Evolutionary conservation across 2,888 invertebrate genomes (phyloP), one percentile per base, ranked within the genome.

Genomic region (Seladonia tumulorum): DNA sequence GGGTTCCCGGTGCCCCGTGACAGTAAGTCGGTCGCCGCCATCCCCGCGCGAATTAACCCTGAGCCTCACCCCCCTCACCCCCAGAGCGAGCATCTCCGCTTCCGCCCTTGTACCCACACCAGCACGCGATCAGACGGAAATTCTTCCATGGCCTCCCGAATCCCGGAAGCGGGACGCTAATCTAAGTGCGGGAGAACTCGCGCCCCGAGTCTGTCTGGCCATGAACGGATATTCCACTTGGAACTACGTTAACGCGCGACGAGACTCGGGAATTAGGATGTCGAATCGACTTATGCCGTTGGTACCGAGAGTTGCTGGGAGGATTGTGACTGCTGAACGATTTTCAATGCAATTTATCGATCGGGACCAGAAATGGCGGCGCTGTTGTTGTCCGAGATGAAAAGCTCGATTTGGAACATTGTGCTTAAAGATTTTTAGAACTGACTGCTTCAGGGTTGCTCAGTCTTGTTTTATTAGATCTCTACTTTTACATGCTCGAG

Each of bases 1-100:
- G 70, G 71, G 66, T 39, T 39, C 63, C 60, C 39, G 45, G 35
- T 71, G 68, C 63, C 53, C 12, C 60, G 72, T 35, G 81, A 81
- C 75, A 47, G 68, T 68, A 76, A 85, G 78, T 82, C 86, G 76
- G 57, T 81, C 81, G 60, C 22, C 70, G 49, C 72, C 80, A 7
- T 16, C 35, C 63, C 53, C 29, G 45, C n/a, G 45, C 76, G 39
- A 57, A 70, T 68, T 42, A 68, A 68, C 39, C 42, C 10, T 35
- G 66, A n/a, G n/a, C n/a, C n/a, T n/a, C n/a, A n/a, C n/a, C n/a
- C n/a, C 35, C 35, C 35, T 35, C 35, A n/a, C n/a, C 29, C 60
- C 29, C 16, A 7, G 16, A 29, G 53, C 53, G 53, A 53, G 53
- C 22, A 16, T 63, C 29, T 29, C 29, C 63, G 63, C 63, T 63